A percentile compares a stretch with the other conserved stretches of the same genome.
Evolutionary conservation across 1,140 invertebrate genomes (phyloP).

Genomic region (Notospermus geniculatus): DNA sequence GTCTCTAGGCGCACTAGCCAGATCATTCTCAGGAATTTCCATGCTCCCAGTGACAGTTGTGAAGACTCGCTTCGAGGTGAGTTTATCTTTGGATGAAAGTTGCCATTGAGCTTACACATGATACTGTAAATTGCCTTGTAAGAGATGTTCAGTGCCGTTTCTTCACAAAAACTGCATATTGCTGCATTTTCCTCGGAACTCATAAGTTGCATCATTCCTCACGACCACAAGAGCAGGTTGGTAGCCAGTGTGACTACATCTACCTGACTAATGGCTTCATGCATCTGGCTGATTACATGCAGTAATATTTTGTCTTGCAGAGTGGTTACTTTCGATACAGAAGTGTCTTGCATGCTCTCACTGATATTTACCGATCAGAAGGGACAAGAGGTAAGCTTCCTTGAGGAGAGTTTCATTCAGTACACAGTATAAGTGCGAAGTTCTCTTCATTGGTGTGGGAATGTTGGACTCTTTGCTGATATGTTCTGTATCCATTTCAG

Average conservation of each 20-base stretch:
- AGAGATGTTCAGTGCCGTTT: too few relatives aligned
- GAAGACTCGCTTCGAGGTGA: slow-evolving; percentile 84
- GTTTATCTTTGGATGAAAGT: slow-evolving; percentile 19
- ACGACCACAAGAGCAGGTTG: too few relatives aligned
- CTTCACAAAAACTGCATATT: too few relatives aligned
- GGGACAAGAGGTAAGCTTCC: slow-evolving; percentile 62
- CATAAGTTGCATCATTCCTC: too few relatives aligned
- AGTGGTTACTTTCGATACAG: slow-evolving; percentile 80
- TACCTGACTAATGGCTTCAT: too few relatives aligned
- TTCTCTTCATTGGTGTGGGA: too few relatives aligned
- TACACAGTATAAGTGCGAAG: neutral
- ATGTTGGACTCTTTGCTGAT: neutral
- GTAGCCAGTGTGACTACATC: too few relatives aligned
- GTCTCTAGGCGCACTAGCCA: slow-evolving; percentile 71
- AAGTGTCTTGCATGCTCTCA: slow-evolving; percentile 71
- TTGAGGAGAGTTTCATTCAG: neutral
- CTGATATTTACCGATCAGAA: slow-evolving; percentile 73
- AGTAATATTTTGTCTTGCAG: too few relatives aligned
- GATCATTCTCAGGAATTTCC: slow-evolving; percentile 76
- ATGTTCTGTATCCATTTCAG: slow-evolving; percentile 50
- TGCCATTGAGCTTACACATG: too few relatives aligned
- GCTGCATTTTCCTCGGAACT: too few relatives aligned
- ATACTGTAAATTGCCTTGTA: too few relatives aligned
- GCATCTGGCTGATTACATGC: too few relatives aligned
- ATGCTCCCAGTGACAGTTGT: slow-evolving; percentile 89